Conservation (phyloP, 37 sponge, comb jelly and placozoan genomes). For the Lycopodina hypogea region DNA sequence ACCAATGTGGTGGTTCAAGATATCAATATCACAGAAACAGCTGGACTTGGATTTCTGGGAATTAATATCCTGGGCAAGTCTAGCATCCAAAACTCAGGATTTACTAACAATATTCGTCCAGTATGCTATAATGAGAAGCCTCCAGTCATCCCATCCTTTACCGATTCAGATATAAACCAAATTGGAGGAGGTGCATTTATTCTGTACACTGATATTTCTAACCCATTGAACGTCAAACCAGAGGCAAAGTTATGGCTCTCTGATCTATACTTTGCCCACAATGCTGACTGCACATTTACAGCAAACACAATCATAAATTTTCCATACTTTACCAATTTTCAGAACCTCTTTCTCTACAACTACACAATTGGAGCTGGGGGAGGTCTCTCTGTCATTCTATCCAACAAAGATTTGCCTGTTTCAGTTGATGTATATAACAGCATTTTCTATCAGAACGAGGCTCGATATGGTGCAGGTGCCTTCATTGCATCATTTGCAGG, state of each 20-base stretch:
- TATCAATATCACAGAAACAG: constrained; percentile 12
- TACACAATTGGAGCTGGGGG: constrained; percentile 38
- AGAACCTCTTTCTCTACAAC: not conserved
- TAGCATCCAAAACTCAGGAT: not conserved
- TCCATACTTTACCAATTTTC: not conserved
- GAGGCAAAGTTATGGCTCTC: not conserved
- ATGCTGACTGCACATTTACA: constrained; percentile 11
- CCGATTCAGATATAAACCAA: not conserved
- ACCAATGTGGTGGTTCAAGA: constrained; percentile 9
- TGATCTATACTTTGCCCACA: not conserved
- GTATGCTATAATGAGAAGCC: not conserved
- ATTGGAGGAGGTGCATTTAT: constrained; percentile 43
- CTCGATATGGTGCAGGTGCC: constrained; percentile 10
- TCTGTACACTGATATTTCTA: constrained; percentile 23
- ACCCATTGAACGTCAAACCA: not conserved
- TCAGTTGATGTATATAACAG: constrained; percentile 3
- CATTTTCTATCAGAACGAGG: constrained; percentile 12
- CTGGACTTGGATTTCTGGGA: constrained; percentile 42
- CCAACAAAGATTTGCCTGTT: constrained; percentile 22
- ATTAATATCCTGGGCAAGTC: constrained; percentile 36
- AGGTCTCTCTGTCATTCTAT: constrained; percentile 38
- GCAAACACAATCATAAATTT: not conserved
- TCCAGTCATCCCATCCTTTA: not conserved
- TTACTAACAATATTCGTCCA: constrained; percentile 12
- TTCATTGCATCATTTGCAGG: constrained; percentile 4